Percentiles rank a stretch among this genome's conserved stretches.
These are phyloP conservation scores for Drosophila recens DNA, from an alignment of 2,888 invertebrate genomes.

Conservation along the genomic window DNA sequence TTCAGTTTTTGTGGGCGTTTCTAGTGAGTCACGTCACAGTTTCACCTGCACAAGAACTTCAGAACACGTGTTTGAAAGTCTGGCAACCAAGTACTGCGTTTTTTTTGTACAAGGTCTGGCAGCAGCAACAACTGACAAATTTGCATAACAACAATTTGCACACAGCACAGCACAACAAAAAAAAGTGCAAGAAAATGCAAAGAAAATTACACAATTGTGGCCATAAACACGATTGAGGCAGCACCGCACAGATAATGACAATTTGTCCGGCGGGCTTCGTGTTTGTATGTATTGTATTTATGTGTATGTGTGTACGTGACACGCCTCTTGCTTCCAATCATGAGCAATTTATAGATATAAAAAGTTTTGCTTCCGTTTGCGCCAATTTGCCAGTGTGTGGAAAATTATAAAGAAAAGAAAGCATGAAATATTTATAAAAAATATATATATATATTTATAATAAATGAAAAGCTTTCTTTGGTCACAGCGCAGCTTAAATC, in stretches of 20 bases:
- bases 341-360: slow-evolving; percentile 32
- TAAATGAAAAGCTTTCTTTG: slow-evolving; percentile 2
- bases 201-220: slow-evolving; percentile 74
- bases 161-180: slow-evolving; percentile 21
- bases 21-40: slow-evolving; percentile 61
- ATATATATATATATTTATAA: too few relatives aligned
- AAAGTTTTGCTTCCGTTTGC: slow-evolving; percentile 63
- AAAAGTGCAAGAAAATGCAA: slow-evolving; percentile 43
- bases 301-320: slow-evolving; percentile 12
- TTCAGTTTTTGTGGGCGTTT: slow-evolving; percentile 57
- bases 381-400: slow-evolving; percentile 44
- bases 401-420: slow-evolving; percentile 48
- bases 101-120: slow-evolving; percentile 43
- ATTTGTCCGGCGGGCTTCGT: slow-evolving; percentile 42
- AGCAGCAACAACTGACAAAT: slow-evolving; percentile 53
- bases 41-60: slow-evolving; percentile 53
- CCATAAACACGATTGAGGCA: slow-evolving; percentile 61
- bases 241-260: slow-evolving; percentile 50
- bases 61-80: slow-evolving; percentile 72
- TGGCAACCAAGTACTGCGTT: slow-evolving; percentile 33
- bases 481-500: slow-evolving; percentile 7
- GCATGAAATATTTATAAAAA: slow-evolving; percentile 20
- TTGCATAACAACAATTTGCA: slow-evolving; percentile 75
- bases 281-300: background rate
- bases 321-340: slow-evolving; percentile 46